Percentiles rank a stretch among this genome's conserved stretches.
Conservation (phyloP, 1,140 invertebrate species). For the Pseudomyrmex gracilis region DNA sequence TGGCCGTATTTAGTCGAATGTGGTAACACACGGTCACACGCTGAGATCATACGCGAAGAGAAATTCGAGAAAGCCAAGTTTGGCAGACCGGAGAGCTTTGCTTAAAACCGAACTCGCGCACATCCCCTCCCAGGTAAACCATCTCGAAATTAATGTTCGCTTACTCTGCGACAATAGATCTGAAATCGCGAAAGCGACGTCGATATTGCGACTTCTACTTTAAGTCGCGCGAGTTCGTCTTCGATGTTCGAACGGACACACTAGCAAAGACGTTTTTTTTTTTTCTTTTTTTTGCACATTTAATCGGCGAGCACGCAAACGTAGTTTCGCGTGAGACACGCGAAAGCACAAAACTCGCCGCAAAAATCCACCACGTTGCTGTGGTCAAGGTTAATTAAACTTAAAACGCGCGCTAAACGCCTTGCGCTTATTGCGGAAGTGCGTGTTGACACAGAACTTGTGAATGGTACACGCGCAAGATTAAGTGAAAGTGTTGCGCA, state of each 20-base stretch:
- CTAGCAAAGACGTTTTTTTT: conserved; percentile 5
- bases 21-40: background rate
- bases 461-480: background rate
- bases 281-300: conserved; percentile 1
- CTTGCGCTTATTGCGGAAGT: background rate
- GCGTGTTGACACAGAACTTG: conserved; percentile 18
- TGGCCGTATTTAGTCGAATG: conserved; percentile 40
- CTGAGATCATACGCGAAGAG: conserved; percentile 27
- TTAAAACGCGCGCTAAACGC: conserved; percentile 35
- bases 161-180: conserved; percentile 47
- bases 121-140: conserved; percentile 3
- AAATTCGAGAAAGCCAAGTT: conserved; percentile 27
- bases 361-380: background rate
- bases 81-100: conserved; percentile 13
- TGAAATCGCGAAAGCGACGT: background rate
- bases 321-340: conserved; percentile 57
- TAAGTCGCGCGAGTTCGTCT: background rate
- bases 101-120: conserved; percentile 31
- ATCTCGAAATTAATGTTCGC: conserved; percentile 46
- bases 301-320: conserved; percentile 25
- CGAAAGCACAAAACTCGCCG: conserved; percentile 21
- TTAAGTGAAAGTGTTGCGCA: conserved; percentile 25
- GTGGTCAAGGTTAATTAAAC: conserved; percentile 50
- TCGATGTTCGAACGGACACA: conserved; percentile 15
- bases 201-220: background rate